Base-by-base conservation (phyloP, 2,113 vertebrate species). In the Phyllostomus discolor region DNA sequence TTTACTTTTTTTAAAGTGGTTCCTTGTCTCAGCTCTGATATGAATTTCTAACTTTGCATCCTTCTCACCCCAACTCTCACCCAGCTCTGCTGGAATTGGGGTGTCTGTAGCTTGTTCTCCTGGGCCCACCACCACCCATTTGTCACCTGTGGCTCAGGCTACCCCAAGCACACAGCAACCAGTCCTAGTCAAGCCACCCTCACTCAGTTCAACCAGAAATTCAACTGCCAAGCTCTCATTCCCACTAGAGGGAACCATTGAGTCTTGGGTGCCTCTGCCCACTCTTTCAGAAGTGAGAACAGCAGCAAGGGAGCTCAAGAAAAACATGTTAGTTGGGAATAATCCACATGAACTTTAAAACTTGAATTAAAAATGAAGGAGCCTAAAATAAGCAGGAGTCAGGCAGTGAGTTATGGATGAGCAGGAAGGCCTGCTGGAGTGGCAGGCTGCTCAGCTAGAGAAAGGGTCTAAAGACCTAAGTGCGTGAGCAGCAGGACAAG, bases 181-280 rank as follows among this genome's bases (percentile, higher is more conserved):
- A 11, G 31, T 41, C 19, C 50, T 31, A 26, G 24, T 16, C 17
- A 43, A 50, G 38, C 41, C 1, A 31, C 33, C 70, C 62, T 64
- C 54, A 57, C 57, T 22, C 10, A 14, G 31, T 85, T 52, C 76
- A 38, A 43, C 20, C 73, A 33, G 41, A 54, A 66, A 66, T n/a
- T 48, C 54, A 15, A 26, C 5, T 33, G 43, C 28, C 78, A 70
- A 24, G 17, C 10, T 97, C 80, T 85, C 73, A 52, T 88, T 38
- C 70, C 31, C 57, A 84, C 87, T 0, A 98, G 98, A 98, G 98
- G 98, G 98, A 96, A 84, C 82, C 73, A 76, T 41, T 95, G 97
- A 98, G 96, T 97, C 76, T 41, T 41, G 3, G n/a, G 84, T 79
- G 96, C 24, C 59, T 88, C 14, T n/a, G 54, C 83, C 73, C 80